Conservation (phyloP, 2,113 vertebrate genomes). For the Promerops cafer region DNA sequence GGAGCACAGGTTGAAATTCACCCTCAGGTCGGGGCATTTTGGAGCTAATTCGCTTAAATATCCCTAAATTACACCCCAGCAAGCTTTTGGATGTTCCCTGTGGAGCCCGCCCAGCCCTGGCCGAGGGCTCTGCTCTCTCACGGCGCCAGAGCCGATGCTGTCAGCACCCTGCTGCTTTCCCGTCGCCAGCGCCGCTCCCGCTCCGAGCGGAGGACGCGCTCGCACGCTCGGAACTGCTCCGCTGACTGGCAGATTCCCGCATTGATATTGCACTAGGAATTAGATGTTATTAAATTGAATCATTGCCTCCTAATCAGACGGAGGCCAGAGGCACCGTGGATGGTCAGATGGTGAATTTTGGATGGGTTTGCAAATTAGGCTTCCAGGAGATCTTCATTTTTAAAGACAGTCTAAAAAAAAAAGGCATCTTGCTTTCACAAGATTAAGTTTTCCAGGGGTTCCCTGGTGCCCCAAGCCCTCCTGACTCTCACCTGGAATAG, state of each 20-base stretch:
- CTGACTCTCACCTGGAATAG: background rate
- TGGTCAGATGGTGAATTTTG: background rate
- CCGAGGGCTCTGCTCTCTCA: background rate
- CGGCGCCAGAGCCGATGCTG: background rate
- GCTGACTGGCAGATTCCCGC: background rate
- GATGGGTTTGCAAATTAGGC: background rate
- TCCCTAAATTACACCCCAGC: background rate
- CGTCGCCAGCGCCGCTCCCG: background rate
- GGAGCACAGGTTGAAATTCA: background rate
- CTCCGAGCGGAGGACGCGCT: background rate
- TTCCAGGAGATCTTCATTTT: background rate
- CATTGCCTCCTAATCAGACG: background rate
- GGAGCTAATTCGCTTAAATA: background rate
- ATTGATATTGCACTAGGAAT: background rate
- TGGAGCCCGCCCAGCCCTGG: background rate
- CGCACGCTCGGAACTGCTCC: background rate
- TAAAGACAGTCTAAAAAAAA: background rate
- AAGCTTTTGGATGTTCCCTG: background rate
- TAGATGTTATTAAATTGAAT: background rate
- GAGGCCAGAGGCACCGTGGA: background rate
- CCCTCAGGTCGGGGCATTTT: background rate
- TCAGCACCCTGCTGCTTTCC: background rate
- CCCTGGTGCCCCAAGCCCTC: background rate
- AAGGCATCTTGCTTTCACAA: background rate
- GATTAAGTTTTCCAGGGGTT: background rate